A percentile compares a stretch with the other conserved stretches of the same genome.
phyloP scores from a whole-genome alignment of 1,140 invertebrate species.

The Acarapis woodi region DNA sequence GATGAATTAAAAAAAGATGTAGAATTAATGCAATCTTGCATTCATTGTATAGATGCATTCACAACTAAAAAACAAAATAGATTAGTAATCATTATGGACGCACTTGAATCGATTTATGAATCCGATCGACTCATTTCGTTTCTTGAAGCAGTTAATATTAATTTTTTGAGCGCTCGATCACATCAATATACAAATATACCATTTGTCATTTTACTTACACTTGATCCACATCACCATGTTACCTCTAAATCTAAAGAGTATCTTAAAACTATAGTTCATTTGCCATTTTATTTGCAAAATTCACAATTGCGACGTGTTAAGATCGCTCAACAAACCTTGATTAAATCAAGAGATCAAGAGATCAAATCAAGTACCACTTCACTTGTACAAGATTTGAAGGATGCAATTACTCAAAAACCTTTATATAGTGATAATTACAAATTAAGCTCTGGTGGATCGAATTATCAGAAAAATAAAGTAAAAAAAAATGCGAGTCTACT shows the following conservation, averaged over 20 bases:
- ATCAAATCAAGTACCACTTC: not conserved
- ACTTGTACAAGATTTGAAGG: too few relatives aligned
- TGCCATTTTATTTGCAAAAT: conserved; percentile 92
- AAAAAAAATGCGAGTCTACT: not conserved
- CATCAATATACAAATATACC: conserved; percentile 33
- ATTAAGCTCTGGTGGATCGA: not conserved
- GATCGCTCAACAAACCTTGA: conserved; percentile 47
- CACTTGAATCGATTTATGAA: conserved; percentile 30
- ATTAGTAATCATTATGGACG: conserved; percentile 79
- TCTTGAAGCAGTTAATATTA: not conserved
- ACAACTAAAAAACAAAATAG: conserved; percentile 54
- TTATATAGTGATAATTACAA: not conserved
- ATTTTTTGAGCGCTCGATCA: not conserved
- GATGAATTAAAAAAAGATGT: conserved; percentile 2
- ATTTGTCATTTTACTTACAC: conserved; percentile 71
- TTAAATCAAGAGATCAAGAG: conserved; percentile 18
- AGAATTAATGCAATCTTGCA: conserved; percentile 18
- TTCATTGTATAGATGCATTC: conserved; percentile 62
- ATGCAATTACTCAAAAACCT: not conserved
- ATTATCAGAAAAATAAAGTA: not conserved
- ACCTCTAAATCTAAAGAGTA: conserved; percentile 1
- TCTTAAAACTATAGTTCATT: conserved; percentile 41
- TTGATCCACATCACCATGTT: conserved; percentile 53
- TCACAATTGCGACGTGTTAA: conserved; percentile 65
- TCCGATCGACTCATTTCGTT: not conserved